Base-by-base conservation (phyloP, 2,113 vertebrate species). In the Chlamydotis undulata region DNA sequence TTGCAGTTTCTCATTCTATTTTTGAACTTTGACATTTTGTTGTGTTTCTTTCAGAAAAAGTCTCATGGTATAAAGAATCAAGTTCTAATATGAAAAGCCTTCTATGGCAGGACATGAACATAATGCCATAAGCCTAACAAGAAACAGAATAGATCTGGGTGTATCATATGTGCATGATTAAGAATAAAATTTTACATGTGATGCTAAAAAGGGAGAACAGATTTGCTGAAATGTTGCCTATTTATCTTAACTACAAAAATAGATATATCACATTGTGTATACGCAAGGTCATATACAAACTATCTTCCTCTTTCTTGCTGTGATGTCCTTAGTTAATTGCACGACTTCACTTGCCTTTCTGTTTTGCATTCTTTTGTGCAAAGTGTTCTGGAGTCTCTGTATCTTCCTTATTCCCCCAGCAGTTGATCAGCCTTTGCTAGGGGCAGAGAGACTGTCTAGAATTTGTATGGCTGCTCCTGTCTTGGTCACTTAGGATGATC, bases 401-500 rank as follows among this genome's bases (percentile, higher is more conserved):
- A 18, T 7, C 28, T 69, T 80, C 55, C 47, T n/a, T n/a, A 15
- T 29, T 83, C 15, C 64, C 63, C 16, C 41, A 79, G 77, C 43
- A 87, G 87, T 7, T 1, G 2, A 64, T 9, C n/a, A 91, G 89
- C 37, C 37, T 82, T 90, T 74, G 37, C 33, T 9, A 33, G 39
- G 71, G 55, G 19, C 43, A 75, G 45, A 80, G 57, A 68, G 12
- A 71, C 11, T 35, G 37, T 28, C 67, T 59, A 16, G 41, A 61
- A 43, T 59, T 87, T 63, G 31, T 56, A 65, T 6, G 61, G 71
- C 55, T 67, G 55, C 25, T 89, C 29, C 78, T 94, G 82, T 91
- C 84, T 78, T 81, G 37, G 68, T 81, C 84, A 91, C 28, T 97
- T 91, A 94, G 29, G n/a, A 90, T 86, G 82, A 95, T 93, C 24